phyloP scores from a whole-genome alignment of 1,140 invertebrate species.

The Microplitis mediator region DNA sequence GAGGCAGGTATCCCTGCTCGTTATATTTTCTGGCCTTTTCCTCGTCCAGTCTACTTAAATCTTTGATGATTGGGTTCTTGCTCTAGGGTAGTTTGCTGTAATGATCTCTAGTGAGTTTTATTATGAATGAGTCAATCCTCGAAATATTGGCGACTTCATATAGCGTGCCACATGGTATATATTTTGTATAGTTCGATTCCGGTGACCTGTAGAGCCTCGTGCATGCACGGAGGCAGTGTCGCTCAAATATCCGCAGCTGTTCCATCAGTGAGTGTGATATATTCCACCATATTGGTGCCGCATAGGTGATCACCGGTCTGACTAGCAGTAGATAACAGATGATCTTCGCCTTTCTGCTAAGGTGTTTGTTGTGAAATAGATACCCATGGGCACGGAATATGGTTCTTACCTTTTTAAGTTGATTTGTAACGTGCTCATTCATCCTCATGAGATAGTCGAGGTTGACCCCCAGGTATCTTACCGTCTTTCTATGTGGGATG shows the following conservation, averaged over 20 bases:
- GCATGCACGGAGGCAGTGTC: neutral
- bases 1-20: too few relatives aligned
- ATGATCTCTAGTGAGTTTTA: neutral
- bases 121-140: neutral
- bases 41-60: too few relatives aligned
- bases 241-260: slow-evolving; percentile 14
- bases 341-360: slow-evolving; percentile 18
- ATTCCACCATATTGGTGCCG: slow-evolving; percentile 23
- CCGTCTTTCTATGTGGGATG: too few relatives aligned
- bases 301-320: slow-evolving; percentile 29
- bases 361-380: slow-evolving; percentile 28
- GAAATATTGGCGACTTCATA: neutral
- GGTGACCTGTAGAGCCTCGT: neutral
- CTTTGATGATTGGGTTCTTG: too few relatives aligned
- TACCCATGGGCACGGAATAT: neutral
- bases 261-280: neutral
- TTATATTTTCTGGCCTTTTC: too few relatives aligned
- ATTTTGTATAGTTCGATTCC: neutral
- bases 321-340: slow-evolving; percentile 32
- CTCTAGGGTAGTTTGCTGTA: too few relatives aligned
- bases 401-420: too few relatives aligned
- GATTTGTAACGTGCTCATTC: too few relatives aligned
- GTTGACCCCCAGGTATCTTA: too few relatives aligned
- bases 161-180: neutral
- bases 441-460: too few relatives aligned